Base-by-base conservation (phyloP, 2,113 vertebrate genomes). In the Gadus macrocephalus region DNA sequence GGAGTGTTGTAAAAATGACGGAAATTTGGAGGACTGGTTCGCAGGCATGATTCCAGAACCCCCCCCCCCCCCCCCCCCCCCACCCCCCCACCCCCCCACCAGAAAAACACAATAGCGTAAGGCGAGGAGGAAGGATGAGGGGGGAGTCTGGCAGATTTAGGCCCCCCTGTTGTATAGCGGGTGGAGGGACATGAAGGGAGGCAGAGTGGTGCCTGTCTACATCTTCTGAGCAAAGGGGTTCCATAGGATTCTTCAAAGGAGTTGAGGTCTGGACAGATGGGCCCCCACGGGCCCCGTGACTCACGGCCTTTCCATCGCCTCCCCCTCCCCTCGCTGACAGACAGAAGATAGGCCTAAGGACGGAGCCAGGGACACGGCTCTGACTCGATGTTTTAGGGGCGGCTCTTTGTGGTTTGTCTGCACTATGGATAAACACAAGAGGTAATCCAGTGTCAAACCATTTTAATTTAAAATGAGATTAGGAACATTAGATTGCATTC, bases 201-300 rank as follows among this genome's bases (percentile, higher is more conserved):
- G 56, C 78, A 78, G 69, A 75, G 71, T 72, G 69, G 67, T 63
- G 82, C 77, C 86, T 61, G 58, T 88, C 82, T 88, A 83, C 82
- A 76, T 89, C 72, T 76, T 78, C 75, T 85, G 73, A 83, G 91
- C 20, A 58, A 93, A 80, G 87, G 68, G 91, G 84, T 82, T 94
- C 85, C 89, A 83, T 86, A 73, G 62, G 80, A 91, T 93, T 93
- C 89, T 81, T 91, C 87, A 82, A 87, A 91, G 83, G 83, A 84
- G 58, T 73, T 35, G 73, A 64, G 22, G 25, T 0, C 61, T 86
- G 91, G 87, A 92, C 66, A 86, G 89, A 92, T 89, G 87, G 87
- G 85, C 91, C 90, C 84, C 80, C 12, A 66, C 75, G 90, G 65
- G 73, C 73, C 85, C 72, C 87, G 88, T 89, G 85, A 67, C 71